Percentiles rank a stretch among this genome's conserved stretches.
These are phyloP conservation scores for Lasioglossum oenotherae DNA, from an alignment of 2,888 invertebrate genomes.

Conservation along the genomic window DNA sequence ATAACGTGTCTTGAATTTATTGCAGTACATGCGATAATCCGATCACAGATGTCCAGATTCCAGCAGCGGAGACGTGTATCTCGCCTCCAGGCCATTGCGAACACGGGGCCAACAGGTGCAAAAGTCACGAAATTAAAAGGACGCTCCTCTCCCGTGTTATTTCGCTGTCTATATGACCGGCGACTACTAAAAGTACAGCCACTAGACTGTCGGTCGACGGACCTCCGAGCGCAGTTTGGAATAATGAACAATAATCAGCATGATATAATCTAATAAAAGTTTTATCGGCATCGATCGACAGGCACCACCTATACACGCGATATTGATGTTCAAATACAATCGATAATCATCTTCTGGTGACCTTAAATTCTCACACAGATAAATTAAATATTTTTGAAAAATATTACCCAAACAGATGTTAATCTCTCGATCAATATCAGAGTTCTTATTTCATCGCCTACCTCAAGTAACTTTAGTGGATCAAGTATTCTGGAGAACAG, in stretches of 20 bases:
- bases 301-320: background rate
- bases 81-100: slow-evolving; percentile 17
- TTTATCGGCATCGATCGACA: background rate
- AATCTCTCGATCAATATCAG: background rate
- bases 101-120: slow-evolving; percentile 62
- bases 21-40: slow-evolving; percentile 52
- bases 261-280: background rate
- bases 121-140: slow-evolving; percentile 62
- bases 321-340: background rate
- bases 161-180: background rate
- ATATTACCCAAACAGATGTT: background rate
- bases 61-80: slow-evolving; percentile 27
- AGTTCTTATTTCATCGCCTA: background rate
- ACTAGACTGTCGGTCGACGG: background rate
- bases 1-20: slow-evolving; percentile 54
- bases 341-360: background rate
- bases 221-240: background rate
- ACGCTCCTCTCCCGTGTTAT: slow-evolving; percentile 19
- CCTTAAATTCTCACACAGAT: background rate
- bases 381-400: background rate
- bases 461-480: background rate
- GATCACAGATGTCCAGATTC: slow-evolving; percentile 50
- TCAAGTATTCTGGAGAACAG: background rate
- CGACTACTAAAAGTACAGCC: background rate
- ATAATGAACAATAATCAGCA: background rate